Conservation (phyloP, 1,140 invertebrate genomes). For the Plutomurus gul region DNA sequence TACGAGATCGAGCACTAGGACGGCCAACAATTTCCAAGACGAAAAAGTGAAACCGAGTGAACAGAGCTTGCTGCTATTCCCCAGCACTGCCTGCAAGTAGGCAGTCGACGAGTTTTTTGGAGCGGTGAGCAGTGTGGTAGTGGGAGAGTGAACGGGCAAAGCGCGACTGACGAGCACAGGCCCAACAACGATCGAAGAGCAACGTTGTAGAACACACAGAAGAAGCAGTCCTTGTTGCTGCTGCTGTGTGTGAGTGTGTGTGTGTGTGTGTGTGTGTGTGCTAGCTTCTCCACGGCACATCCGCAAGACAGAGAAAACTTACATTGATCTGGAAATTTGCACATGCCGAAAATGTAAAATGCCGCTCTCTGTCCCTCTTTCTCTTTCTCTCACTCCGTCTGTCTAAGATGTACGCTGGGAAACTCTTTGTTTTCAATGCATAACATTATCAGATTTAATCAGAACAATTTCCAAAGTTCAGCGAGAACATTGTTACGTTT, state of each 20-base stretch:
- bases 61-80: too few relatives aligned
- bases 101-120: not conserved
- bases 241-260: too few relatives aligned
- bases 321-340: conserved; percentile 46
- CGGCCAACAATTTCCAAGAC: not conserved
- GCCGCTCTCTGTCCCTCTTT: conserved; percentile 16
- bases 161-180: too few relatives aligned
- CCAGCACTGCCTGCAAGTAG: too few relatives aligned
- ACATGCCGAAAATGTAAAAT: conserved; percentile 44
- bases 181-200: conserved; percentile 24
- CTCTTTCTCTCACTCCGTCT: too few relatives aligned
- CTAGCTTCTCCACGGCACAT: conserved; percentile 44
- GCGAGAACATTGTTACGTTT: too few relatives aligned
- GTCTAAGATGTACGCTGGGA: too few relatives aligned
- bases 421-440: too few relatives aligned
- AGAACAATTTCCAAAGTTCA: too few relatives aligned
- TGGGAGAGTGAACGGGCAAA: not conserved
- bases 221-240: conserved; percentile 15
- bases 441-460: too few relatives aligned
- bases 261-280: too few relatives aligned
- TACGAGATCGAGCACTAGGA: not conserved
- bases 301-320: conserved; percentile 49
- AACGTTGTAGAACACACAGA: conserved; percentile 2
- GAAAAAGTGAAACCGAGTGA: not conserved
- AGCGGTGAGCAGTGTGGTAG: not conserved